These are phyloP conservation scores for Pseudococcus viburni DNA, from an alignment of 2,888 invertebrate genomes.

Conservation along the genomic window DNA sequence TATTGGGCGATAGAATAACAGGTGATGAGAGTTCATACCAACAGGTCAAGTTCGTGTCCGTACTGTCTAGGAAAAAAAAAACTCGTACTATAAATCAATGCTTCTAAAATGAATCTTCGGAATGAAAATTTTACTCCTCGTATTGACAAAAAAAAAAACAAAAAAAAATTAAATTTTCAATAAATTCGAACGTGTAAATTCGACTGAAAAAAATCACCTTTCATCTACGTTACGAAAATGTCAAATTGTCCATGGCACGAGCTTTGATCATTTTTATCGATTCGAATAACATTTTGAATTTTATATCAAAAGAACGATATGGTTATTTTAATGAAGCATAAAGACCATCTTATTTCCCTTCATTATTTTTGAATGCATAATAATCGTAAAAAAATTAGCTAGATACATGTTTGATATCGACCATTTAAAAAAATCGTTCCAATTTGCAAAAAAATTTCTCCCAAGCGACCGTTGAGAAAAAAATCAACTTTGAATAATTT, in stretches of 20 bases:
- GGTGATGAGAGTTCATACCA: conserved; percentile 52
- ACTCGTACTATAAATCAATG: conserved; percentile 53
- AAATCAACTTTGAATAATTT: background rate
- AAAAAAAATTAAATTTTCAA: background rate
- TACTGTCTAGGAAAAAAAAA: conserved; percentile 27
- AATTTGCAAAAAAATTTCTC: background rate
- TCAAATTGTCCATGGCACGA: background rate
- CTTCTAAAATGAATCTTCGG: conserved; percentile 53
- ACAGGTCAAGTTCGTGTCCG: conserved; percentile 54
- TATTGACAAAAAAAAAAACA: too few species aligned
- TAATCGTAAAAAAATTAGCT: too few species aligned
- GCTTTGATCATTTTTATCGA: background rate
- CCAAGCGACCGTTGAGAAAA: background rate
- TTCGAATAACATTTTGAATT: background rate
- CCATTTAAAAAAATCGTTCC: background rate
- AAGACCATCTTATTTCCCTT: too few species aligned
- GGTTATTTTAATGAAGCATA: background rate
- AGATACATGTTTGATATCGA: background rate
- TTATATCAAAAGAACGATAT: background rate
- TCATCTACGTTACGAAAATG: background rate
- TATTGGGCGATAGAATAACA: conserved; percentile 44
- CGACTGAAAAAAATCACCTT: background rate
- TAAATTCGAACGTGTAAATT: background rate
- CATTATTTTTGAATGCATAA: too few species aligned
- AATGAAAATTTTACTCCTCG: background rate